Conservation (phyloP, 2,797 vertebrate genomes). For the Myoxocephalus aenaeus region DNA sequence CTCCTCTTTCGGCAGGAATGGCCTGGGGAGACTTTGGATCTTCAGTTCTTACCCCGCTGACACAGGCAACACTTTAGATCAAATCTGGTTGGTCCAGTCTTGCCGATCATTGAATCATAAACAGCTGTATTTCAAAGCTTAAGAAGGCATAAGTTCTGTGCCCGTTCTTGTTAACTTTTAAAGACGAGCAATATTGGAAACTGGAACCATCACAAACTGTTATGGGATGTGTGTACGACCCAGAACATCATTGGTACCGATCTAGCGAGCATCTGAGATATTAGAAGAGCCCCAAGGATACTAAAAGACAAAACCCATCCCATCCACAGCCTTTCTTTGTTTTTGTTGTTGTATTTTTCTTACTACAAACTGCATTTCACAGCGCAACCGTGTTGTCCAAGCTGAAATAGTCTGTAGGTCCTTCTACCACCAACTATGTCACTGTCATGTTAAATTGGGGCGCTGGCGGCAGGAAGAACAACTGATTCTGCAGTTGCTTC, state of each 20-base stretch:
- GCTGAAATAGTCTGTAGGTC: not conserved
- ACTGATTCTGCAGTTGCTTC: not conserved
- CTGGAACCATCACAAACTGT: no score
- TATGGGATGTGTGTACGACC: not conserved
- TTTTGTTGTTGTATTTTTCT: not conserved
- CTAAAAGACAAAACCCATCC: not conserved
- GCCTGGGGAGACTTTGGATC: not conserved
- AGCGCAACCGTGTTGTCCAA: no score
- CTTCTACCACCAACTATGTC: not conserved
- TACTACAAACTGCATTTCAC: not conserved
- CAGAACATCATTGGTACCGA: not conserved
- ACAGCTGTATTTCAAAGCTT: not conserved
- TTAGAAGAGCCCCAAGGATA: not conserved
- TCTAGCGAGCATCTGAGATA: not conserved
- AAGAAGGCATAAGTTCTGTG: not conserved
- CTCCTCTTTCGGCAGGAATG: not conserved
- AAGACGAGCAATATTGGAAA: not conserved
- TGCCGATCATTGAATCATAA: not conserved
- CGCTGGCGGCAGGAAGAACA: not conserved
- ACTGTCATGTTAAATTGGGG: not conserved
- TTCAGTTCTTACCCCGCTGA: not conserved
- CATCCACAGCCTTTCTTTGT: not conserved
- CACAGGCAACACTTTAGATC: not conserved
- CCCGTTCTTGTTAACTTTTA: not conserved
- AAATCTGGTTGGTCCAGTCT: not conserved